These are phyloP conservation scores for Rhinella marina DNA, from an alignment of 2,797 vertebrate genomes.

Conservation along the genomic window DNA sequence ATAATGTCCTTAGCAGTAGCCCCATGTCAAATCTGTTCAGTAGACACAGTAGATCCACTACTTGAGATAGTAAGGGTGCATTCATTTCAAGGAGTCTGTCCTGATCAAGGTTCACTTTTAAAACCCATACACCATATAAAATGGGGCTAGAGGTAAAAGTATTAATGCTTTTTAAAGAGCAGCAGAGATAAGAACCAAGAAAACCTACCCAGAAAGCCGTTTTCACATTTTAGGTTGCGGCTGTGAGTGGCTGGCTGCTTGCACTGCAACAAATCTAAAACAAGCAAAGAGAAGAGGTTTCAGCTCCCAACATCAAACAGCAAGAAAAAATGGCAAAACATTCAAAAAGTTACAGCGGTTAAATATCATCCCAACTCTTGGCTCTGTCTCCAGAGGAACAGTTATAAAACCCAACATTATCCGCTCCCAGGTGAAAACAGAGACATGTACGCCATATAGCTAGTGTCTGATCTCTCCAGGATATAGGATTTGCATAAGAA, in stretches of 20 bases:
- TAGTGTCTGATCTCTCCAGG: conserved; percentile 27
- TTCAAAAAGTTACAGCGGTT: background rate
- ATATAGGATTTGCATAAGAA: conserved; percentile 38
- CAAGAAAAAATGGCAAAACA: conserved; percentile 24
- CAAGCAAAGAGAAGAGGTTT: conserved; percentile 19
- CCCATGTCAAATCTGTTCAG: too few species aligned
- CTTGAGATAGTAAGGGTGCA: background rate
- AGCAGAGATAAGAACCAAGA: background rate
- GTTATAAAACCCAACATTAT: background rate
- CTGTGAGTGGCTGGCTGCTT: conserved; percentile 36
- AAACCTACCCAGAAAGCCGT: conserved; percentile 41
- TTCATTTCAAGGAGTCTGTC: background rate
- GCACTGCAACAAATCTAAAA: conserved; percentile 47
- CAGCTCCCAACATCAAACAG: background rate
- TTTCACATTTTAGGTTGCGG: conserved; percentile 46
- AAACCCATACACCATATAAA: background rate
- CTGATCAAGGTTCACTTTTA: background rate
- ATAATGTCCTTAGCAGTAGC: too few species aligned
- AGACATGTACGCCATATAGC: conserved; percentile 27
- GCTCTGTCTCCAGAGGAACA: background rate
- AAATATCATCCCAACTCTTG: background rate
- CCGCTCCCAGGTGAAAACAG: conserved; percentile 20
- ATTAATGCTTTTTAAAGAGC: background rate
- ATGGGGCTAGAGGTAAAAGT: background rate
- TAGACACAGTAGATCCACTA: too few species aligned